These are phyloP conservation scores for Nasonia giraulti DNA, from an alignment of 1,140 invertebrate genomes.

Conservation along the genomic window DNA sequence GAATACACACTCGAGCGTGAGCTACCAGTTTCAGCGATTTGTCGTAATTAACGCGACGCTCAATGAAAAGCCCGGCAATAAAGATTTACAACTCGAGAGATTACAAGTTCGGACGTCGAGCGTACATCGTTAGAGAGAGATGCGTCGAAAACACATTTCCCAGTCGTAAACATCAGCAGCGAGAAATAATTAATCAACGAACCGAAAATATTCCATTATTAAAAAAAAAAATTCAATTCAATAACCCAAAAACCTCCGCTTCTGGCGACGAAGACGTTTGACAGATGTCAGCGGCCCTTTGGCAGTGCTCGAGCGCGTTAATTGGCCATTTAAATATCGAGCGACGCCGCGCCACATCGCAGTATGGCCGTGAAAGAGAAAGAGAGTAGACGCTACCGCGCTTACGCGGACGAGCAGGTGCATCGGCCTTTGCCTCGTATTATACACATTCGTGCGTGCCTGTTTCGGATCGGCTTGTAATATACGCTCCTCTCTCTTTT, in stretches of 20 bases:
- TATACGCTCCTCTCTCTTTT: no score
- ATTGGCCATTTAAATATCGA: constrained; percentile 40
- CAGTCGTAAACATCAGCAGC: no score
- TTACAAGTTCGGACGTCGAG: no score
- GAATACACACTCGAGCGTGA: no score
- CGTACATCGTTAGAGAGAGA: background rate
- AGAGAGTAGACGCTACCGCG: constrained; percentile 21
- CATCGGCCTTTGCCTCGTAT: background rate
- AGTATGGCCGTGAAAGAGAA: background rate
- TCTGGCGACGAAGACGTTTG: background rate
- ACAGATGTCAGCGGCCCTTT: constrained; percentile 34
- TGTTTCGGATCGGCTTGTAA: background rate
- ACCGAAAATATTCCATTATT: background rate
- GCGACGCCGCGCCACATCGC: constrained; percentile 4
- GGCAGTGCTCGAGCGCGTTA: background rate
- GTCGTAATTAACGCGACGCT: background rate
- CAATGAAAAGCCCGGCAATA: background rate
- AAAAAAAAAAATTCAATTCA: background rate
- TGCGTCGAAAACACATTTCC: background rate
- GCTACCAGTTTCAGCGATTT: background rate
- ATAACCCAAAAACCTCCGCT: background rate
- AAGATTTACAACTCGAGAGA: background rate
- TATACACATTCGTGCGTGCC: constrained; percentile 8
- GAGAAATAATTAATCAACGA: background rate
- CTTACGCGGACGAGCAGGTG: constrained; percentile 27